Percentiles rank a stretch among this genome's conserved stretches.
Evolutionary conservation across 2,888 invertebrate genomes (phyloP).

Genomic region (Chironomus riparius): DNA sequence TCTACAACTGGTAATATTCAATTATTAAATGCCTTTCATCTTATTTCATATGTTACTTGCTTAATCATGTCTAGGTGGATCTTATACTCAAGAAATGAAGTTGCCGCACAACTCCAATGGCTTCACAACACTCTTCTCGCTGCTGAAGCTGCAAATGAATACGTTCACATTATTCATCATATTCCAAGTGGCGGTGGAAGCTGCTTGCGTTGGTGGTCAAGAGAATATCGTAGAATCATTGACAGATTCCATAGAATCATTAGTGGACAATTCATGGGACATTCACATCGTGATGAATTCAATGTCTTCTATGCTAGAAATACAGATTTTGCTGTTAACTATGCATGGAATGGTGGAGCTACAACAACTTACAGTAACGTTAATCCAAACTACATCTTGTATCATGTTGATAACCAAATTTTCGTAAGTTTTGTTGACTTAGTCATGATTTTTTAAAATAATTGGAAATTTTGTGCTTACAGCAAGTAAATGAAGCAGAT

Average conservation of each 20-base stretch:
- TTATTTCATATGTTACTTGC: neutral
- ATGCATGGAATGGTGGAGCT: conserved; percentile 60
- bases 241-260: conserved; percentile 67
- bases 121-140: conserved; percentile 58
- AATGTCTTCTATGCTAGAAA: conserved; percentile 56
- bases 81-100: conserved; percentile 60
- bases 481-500: conserved; percentile 58
- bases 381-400: conserved; percentile 75
- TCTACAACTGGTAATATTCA: neutral
- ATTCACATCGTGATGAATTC: conserved; percentile 68
- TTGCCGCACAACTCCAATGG: conserved; percentile 72
- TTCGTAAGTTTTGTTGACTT: conserved; percentile 46
- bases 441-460: no score
- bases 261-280: conserved; percentile 72
- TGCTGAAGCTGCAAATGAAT: conserved; percentile 64
- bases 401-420: conserved; percentile 52
- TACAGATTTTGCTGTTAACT: conserved; percentile 34
- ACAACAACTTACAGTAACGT: conserved; percentile 61
- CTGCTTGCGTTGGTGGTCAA: conserved; percentile 61
- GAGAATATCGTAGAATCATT: conserved; percentile 58
- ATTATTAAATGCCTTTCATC: neutral
- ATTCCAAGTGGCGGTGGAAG: conserved; percentile 64
- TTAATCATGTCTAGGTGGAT: conserved; percentile 47
- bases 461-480: conserved; percentile 26
- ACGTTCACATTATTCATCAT: conserved; percentile 76